Base-by-base conservation (phyloP, 2,797 vertebrate genomes). In the Rhynchonycteris naso region DNA sequence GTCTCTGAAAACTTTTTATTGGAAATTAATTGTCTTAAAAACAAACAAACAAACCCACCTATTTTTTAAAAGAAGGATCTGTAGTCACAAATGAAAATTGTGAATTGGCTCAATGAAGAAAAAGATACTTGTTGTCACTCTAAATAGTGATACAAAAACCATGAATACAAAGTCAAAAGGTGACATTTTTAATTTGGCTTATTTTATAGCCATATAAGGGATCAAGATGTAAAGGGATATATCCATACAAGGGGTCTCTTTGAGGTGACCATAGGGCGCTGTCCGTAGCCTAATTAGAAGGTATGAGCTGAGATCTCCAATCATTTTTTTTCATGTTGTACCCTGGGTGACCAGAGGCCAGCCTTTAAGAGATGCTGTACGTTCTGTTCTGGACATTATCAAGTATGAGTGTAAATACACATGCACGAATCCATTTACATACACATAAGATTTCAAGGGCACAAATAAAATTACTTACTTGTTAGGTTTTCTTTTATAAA, bases 401-500 rank as follows among this genome's bases (percentile, higher is more conserved):
- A 87, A 75, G 38, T 21, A 50, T 30, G 65, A 87, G n/a, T 94
- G 88, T 91, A 80, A 95, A 94, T 83, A 91, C 0, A 8, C 97
- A 97, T 96, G 97, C 96, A 96, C 5, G 63, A 94, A 84, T 82
- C 74, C 83, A 96, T 16, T 95, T 88, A 94, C 83, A 96, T 81
- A 96, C 96, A 97, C 50, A 71, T 58, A 88, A 85, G 65, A 11
- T 79, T 95, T 75, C 86, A 93, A 96, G 92, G 95, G 91, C 88
- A 97, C 88, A 91, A 74, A 97, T 54, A 71, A 82, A 95, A 88
- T 80, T 97, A 99, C 99, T 99, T 99, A 99, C 99, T 99, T 98
- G 99, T 99, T 94, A 99, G 97, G 97, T 99, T 98, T 97, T 99
- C 99, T 98, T 98, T 99, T 97, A 99, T 99, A 93, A 99, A 98